Conservation (phyloP, 2,113 vertebrate species). For the Oreamnos americanus region DNA sequence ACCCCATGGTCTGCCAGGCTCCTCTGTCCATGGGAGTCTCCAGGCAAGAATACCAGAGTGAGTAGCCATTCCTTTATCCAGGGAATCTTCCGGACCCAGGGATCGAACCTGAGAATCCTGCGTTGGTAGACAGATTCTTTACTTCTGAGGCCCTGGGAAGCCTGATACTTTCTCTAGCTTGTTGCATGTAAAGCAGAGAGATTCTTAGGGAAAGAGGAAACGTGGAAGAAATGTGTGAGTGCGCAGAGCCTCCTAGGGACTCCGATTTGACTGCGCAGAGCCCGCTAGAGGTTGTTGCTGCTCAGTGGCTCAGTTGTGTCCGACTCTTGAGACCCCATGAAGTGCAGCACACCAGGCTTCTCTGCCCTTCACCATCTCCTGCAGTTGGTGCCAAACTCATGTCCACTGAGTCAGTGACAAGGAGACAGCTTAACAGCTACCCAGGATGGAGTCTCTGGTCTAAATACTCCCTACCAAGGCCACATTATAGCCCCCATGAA, state of each 20-base stretch:
- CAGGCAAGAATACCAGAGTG: background rate
- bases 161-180: background rate
- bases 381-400: background rate
- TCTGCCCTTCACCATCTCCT: background rate
- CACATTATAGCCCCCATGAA: background rate
- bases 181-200: background rate
- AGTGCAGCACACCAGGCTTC: background rate
- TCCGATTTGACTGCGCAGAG: background rate
- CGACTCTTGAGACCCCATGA: background rate
- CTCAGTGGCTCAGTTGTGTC: background rate
- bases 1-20: background rate
- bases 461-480: background rate
- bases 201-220: background rate
- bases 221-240: background rate
- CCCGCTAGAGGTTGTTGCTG: background rate
- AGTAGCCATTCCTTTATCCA: background rate
- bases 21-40: background rate
- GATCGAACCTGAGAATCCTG: background rate
- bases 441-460: background rate
- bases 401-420: background rate
- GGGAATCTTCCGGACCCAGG: background rate
- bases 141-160: background rate
- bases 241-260: no score
- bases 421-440: background rate
- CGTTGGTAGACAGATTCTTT: background rate